A percentile compares a stretch with the other conserved stretches of the same genome.
Evolutionary conservation across 2,797 vertebrate genomes (phyloP).

Genomic region (Protonibea diacanthus): DNA sequence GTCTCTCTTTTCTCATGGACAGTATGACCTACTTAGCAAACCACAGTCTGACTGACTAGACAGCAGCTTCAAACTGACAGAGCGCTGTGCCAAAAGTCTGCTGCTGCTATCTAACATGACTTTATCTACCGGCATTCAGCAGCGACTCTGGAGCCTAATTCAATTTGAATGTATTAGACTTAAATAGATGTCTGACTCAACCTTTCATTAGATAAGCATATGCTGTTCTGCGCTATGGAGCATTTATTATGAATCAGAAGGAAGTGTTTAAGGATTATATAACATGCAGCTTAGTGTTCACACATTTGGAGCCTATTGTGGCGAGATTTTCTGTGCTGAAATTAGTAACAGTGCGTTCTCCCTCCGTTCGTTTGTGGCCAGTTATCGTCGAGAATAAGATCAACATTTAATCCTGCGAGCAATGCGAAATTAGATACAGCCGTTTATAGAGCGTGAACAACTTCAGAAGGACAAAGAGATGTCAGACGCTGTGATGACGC

Average conservation of each 20-base stretch:
- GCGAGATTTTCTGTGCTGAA: not conserved
- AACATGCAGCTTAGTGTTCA: not conserved
- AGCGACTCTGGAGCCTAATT: constrained; percentile 3
- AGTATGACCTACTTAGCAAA: constrained; percentile 50
- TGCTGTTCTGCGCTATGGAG: not conserved
- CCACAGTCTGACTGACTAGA: constrained; percentile 40
- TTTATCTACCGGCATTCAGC: constrained; percentile 14
- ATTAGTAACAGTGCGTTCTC: not conserved
- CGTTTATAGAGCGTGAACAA: not conserved
- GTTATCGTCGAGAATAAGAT: not conserved
- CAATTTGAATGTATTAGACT: constrained; percentile 22
- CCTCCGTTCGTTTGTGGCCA: not conserved
- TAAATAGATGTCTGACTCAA: constrained; percentile 16
- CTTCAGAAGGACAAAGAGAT: not conserved
- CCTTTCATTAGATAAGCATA: not conserved
- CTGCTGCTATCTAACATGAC: constrained; percentile 5
- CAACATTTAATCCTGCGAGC: not conserved
- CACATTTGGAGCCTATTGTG: not conserved
- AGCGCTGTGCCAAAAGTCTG: constrained; percentile 15
- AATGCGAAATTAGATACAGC: not conserved
- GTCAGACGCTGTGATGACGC: not conserved
- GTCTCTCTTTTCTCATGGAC: constrained; percentile 23
- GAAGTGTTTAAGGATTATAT: constrained; percentile 5
- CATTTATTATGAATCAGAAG: not conserved
- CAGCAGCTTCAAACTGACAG: constrained; percentile 18